Conservation (phyloP, 2,797 vertebrate species). For the Argyrosomus regius region DNA sequence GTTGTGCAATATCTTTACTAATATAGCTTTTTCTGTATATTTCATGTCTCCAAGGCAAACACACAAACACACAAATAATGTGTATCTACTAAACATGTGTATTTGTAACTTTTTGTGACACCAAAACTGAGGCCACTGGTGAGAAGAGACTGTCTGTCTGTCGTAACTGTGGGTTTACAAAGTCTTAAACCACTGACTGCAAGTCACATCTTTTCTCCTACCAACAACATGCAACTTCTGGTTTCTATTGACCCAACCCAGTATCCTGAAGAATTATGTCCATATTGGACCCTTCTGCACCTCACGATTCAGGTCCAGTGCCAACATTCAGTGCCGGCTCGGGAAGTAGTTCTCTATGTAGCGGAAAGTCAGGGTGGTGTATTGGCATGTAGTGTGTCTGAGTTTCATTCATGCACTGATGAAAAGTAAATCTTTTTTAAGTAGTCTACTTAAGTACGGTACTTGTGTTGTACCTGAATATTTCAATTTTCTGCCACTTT, state of each 20-base stretch:
- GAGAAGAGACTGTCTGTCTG: not conserved
- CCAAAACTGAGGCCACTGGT: not conserved
- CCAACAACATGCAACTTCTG: not conserved
- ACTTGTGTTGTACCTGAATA: too few relatives aligned
- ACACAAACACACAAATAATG: not conserved
- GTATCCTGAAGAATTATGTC: not conserved
- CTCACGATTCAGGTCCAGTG: not conserved
- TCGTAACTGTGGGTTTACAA: not conserved
- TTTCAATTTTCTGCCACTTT: too few relatives aligned
- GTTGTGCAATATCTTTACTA: conserved; percentile 1
- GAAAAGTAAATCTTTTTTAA: too few relatives aligned
- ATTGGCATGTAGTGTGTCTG: not conserved
- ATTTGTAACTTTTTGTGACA: not conserved
- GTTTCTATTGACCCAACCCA: conserved; percentile 4
- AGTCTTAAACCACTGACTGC: not conserved
- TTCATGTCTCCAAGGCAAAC: not conserved
- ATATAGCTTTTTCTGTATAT: not conserved
- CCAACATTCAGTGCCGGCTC: not conserved
- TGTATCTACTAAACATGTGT: not conserved
- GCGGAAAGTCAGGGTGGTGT: too few relatives aligned
- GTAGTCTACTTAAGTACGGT: too few relatives aligned
- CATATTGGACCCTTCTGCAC: not conserved
- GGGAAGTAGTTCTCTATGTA: not conserved
- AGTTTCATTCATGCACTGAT: not conserved
- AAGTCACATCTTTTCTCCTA: not conserved